Base-by-base conservation (phyloP, 2,113 vertebrate species). In the Acrocephalus arundinaceus region DNA sequence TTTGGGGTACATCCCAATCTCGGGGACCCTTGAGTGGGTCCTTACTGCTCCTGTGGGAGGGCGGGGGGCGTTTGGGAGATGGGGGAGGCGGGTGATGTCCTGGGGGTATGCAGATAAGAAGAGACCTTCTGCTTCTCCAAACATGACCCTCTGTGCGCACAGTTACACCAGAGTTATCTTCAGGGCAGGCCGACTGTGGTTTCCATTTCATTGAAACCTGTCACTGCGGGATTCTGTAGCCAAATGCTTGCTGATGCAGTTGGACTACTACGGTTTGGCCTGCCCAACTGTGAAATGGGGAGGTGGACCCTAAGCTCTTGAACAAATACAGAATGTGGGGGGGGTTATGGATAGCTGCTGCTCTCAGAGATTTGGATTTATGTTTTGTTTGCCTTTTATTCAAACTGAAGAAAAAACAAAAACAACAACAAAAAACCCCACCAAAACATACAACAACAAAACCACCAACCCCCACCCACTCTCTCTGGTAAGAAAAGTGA, bases 351-450 rank as follows among this genome's bases (percentile, higher is more conserved):
- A 23, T 76, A 55, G 35, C 78, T 84, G 68, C 59, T 59, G 13
- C 37, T 90, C 39, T 87, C 65, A 41, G 52, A 85, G 48, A 59
- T 92, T 78, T 67, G 65, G 35, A 63, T 93, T 77, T 90, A 16
- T 55, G 59, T 39, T 83, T 90, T 86, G 16, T 90, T 92, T 89
- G 45, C 49, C 45, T 80, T 89, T 90, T 68, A 75, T 81, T 93
- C 70, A 89, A 90, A 87, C 27, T 15, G 23, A 88, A 66, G 75
- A 59, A 1, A 8, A 57, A 71, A 88, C 65, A 58, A 46, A 51
- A 55, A 39, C 14, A 19, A 37, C 21, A 33, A 22, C 8, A 19
- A 62, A 43, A 41, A 23, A 6, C 8, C 18, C 18, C 45, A 13
- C 23, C 15, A 51, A 28, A 43, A 39, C 11, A 37, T 39, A 37